phyloP scores from a whole-genome alignment of 2,888 invertebrate genomes.

The Heterodera filipjevi region DNA sequence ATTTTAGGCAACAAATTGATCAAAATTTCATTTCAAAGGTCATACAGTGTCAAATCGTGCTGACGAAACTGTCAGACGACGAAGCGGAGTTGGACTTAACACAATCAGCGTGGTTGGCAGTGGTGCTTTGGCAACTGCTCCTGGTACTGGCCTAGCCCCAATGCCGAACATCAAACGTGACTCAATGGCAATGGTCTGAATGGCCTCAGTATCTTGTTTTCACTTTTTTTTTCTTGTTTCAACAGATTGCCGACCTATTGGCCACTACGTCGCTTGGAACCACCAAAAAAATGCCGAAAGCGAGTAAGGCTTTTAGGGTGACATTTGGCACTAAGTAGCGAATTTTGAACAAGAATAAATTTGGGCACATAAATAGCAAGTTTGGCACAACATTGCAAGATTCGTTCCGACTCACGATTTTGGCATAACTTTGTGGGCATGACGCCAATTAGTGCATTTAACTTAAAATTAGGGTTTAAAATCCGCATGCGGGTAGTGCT shows the following conservation, averaged over 20 bases:
- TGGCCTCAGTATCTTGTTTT: not conserved
- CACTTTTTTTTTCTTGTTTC: not conserved
- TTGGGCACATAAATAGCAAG: not conserved
- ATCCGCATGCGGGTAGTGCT: too few relatives aligned
- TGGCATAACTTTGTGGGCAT: too few relatives aligned
- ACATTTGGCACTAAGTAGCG: not conserved
- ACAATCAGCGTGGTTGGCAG: not conserved
- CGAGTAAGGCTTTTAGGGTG: constrained; percentile 22
- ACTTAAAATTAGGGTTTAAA: too few relatives aligned
- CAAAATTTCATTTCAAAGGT: too few relatives aligned
- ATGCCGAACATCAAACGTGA: constrained; percentile 33
- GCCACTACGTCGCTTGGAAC: constrained; percentile 46
- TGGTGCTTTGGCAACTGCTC: not conserved
- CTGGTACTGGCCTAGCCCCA: not conserved
- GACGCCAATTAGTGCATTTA: too few relatives aligned
- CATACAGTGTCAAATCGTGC: constrained; percentile 19
- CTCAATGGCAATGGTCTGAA: constrained; percentile 33
- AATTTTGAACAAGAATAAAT: not conserved
- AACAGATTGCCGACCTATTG: constrained; percentile 42
- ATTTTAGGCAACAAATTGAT: too few relatives aligned
- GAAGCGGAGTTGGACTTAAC: constrained; percentile 23
- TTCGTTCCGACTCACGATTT: not conserved
- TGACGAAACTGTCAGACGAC: constrained; percentile 12
- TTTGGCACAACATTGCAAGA: not conserved
- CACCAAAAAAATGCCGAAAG: constrained; percentile 27